Conservation (phyloP, 2,797 vertebrate genomes). For the Thaleichthys pacificus region DNA sequence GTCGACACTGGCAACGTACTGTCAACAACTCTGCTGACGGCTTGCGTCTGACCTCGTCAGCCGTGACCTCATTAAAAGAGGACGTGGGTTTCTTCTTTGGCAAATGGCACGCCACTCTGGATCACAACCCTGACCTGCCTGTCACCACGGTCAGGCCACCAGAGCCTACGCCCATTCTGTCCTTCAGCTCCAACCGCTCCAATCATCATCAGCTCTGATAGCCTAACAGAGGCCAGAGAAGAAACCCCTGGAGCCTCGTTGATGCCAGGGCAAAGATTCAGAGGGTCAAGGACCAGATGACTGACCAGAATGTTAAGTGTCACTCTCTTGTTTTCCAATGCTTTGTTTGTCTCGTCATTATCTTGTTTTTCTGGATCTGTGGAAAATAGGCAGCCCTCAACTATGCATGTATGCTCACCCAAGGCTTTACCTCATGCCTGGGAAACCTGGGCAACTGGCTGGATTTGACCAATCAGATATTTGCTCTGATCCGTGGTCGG, state of each 20-base stretch:
- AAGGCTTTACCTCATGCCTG: not conserved
- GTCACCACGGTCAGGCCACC: slow-evolving; percentile 12
- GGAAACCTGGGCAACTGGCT: not conserved
- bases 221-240: not conserved
- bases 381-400: no score
- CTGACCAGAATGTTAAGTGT: not conserved
- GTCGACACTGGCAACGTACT: not conserved
- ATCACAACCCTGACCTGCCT: slow-evolving; percentile 22
- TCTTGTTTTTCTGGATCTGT: no score
- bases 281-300: not conserved
- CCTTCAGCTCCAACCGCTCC: slow-evolving; percentile 2
- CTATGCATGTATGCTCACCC: no score
- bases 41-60: slow-evolving; percentile 10
- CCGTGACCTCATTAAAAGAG: not conserved
- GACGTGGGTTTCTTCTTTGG: slow-evolving; percentile 11
- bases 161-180: not conserved
- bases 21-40: not conserved
- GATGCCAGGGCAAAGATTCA: not conserved
- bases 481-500: slow-evolving; percentile 16
- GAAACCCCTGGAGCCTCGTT: not conserved
- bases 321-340: slow-evolving; percentile 2
- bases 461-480: not conserved
- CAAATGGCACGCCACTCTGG: slow-evolving; percentile 28
- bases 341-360: not conserved
- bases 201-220: slow-evolving; percentile 17